Evolutionary conservation across 2,888 invertebrate species (phyloP), one percentile per base, ranked within the genome.

Genomic region (Agrypnus murinus): DNA sequence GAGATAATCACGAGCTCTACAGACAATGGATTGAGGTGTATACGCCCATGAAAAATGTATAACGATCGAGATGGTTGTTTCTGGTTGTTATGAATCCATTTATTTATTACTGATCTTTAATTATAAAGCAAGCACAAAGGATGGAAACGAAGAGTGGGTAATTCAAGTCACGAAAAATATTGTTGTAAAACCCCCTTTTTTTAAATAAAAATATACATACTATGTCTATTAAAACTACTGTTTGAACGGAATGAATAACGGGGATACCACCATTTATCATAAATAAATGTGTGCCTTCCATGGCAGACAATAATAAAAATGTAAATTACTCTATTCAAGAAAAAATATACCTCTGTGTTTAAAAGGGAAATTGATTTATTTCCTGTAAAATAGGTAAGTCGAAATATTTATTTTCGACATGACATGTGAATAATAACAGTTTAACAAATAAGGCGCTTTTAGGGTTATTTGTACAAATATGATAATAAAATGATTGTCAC

Each of bases 21-120:
- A 46, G 46, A 69, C 65, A 65, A 69, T 69, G 45, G 60, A 34
- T 14, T 31, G 50, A 65, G 38, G 69, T 53, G 45, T 45, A n/a
- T n/a, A 65, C 69, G 60, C 65, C 69, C 69, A 69, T 69, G 48
- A 69, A 69, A 46, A 48, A 58, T 58, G 12, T 38, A 59, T 48
- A 17, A 46, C 19, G 53, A 12, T 57, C 38, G 25, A 55, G 66
- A 66, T 66, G 40, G 66, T 48, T 59, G 46, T 10, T n/a, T 48
- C n/a, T 59, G 66, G 59, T 66, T 59, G 65, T 57, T 65, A 64
- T 43, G 32, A 50, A 31, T 32, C 36, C 12, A 43, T 65, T 59
- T 50, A 8, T 34, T 50, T 46, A 66, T 59, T 59, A 48, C 48
- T 50, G 48, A 25, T 45, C 36, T 38, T 66, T 66, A 59, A 66